Evolutionary conservation across 1,140 invertebrate genomes (phyloP).

Genomic region (Tribolium madens): DNA sequence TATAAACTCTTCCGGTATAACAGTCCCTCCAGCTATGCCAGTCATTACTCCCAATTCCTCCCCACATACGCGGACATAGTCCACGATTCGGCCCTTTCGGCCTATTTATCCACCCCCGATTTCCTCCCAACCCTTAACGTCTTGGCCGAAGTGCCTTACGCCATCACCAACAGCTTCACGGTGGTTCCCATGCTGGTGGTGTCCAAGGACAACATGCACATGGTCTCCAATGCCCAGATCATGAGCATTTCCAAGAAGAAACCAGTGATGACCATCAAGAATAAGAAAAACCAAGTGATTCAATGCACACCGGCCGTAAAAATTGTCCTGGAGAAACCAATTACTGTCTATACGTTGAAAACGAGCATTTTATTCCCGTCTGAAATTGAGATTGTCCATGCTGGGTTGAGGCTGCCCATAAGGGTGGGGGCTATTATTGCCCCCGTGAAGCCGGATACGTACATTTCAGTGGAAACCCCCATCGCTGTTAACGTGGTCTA

Average conservation of each 20-base stretch:
- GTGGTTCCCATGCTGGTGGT: conserved; percentile 59
- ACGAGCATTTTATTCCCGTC: conserved; percentile 60
- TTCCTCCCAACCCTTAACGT: conserved; percentile 56
- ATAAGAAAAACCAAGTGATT: conserved; percentile 49
- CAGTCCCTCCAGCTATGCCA: conserved; percentile 41
- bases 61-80: conserved; percentile 29
- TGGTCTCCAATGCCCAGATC: conserved; percentile 55
- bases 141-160: conserved; percentile 57
- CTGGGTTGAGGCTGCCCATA: conserved; percentile 56
- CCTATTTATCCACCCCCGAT: conserved; percentile 45
- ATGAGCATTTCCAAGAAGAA: conserved; percentile 53
- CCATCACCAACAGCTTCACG: conserved; percentile 57
- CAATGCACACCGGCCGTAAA: conserved; percentile 61
- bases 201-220: conserved; percentile 55
- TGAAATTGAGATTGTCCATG: conserved; percentile 58
- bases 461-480: conserved; percentile 56
- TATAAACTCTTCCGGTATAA: conserved; percentile 40
- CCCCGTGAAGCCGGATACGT: conserved; percentile 55
- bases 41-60: conserved; percentile 41
- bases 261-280: conserved; percentile 57
- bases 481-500: conserved; percentile 58
- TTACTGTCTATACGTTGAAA: conserved; percentile 56
- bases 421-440: conserved; percentile 61
- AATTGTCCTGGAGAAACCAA: conserved; percentile 59
- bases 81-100: conserved; percentile 37